Percentiles rank a stretch among this genome's conserved stretches.
These are phyloP conservation scores for Theropithecus gelada DNA, from an alignment of 2,113 vertebrate genomes.

Conservation along the genomic window DNA sequence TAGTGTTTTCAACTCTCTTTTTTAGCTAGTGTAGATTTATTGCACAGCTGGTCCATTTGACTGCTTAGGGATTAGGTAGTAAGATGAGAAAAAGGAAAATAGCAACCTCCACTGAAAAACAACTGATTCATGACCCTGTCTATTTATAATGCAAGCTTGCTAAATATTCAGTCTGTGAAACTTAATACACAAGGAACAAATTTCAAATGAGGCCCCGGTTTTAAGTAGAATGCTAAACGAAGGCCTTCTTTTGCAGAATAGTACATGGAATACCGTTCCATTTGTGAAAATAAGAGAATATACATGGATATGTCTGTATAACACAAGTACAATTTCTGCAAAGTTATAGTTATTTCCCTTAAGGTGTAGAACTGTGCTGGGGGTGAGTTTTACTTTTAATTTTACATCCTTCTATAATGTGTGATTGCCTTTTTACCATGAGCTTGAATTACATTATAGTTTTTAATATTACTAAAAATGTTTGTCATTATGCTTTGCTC, in stretches of 20 bases:
- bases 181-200: not conserved
- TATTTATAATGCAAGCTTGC: not conserved
- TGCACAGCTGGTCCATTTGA: not conserved
- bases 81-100: conserved; percentile 30
- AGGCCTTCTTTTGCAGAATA: not conserved
- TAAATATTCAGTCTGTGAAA: conserved; percentile 38
- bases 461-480: not conserved
- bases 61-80: not conserved
- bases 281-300: not conserved
- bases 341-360: not conserved
- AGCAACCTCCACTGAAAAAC: not conserved
- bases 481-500: not conserved
- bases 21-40: not conserved
- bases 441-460: not conserved
- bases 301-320: not conserved
- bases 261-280: not conserved
- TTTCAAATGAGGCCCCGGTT: not conserved
- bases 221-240: not conserved
- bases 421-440: not conserved
- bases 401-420: not conserved
- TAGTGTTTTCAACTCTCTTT: not conserved
- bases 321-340: not conserved
- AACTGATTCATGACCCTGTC: not conserved
- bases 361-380: not conserved
- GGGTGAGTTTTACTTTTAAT: not conserved